Conservation (phyloP, 2,888 invertebrate species). For the Lochmaea crataegi region DNA sequence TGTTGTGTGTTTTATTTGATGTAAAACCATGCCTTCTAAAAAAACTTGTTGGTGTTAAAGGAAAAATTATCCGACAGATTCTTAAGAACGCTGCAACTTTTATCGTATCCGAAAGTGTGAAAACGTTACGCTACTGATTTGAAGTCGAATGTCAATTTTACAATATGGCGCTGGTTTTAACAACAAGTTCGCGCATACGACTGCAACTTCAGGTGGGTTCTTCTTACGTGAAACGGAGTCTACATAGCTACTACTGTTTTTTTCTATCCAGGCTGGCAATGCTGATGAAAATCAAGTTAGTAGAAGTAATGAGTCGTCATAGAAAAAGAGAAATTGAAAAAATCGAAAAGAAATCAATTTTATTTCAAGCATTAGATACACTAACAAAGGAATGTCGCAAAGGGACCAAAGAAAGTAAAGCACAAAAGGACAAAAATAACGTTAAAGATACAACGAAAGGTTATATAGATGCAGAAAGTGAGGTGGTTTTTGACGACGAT, state of each 20-base stretch:
- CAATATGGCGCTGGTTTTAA: no score
- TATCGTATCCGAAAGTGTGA: no score
- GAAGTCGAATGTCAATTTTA: no score
- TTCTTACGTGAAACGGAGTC: no score
- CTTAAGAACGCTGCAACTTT: no score
- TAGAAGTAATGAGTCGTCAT: slow-evolving; percentile 52
- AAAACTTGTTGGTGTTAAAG: no score
- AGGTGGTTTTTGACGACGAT: slow-evolving; percentile 51
- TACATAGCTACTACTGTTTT: neutral
- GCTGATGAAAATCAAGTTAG: slow-evolving; percentile 52
- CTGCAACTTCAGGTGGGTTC: no score
- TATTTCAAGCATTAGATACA: slow-evolving; percentile 45
- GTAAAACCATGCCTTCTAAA: no score
- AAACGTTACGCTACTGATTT: no score
- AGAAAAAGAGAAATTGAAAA: slow-evolving; percentile 46
- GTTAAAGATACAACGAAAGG: slow-evolving; percentile 12
- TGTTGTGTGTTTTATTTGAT: no score
- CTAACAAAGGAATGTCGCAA: slow-evolving; percentile 47
- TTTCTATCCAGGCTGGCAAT: slow-evolving; percentile 40
- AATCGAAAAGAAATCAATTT: slow-evolving; percentile 45
- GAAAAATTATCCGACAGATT: no score
- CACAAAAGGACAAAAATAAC: slow-evolving; percentile 6
- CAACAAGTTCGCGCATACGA: no score
- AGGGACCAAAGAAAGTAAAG: slow-evolving; percentile 37
- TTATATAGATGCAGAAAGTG: slow-evolving; percentile 44